A percentile compares a stretch with the other conserved stretches of the same genome.
These are phyloP conservation scores for Perca flavescens DNA, from an alignment of 2,113 vertebrate species.

Conservation along the genomic window DNA sequence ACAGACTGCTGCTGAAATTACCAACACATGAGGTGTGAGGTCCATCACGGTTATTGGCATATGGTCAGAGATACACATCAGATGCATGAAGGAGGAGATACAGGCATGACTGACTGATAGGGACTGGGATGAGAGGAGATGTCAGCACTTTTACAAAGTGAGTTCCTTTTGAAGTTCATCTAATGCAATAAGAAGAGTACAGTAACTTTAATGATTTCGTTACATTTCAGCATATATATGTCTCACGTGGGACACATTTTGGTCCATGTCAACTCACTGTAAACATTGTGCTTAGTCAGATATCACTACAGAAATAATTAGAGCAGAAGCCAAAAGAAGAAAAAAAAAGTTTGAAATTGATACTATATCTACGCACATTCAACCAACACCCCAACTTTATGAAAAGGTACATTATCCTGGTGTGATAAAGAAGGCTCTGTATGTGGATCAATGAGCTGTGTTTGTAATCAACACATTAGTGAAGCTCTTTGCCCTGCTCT, in stretches of 20 bases:
- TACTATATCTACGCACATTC: constrained; percentile 60
- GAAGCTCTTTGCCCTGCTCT: constrained; percentile 24
- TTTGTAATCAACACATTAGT: constrained; percentile 67
- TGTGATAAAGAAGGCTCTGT: constrained; percentile 70
- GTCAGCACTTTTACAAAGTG: constrained; percentile 2
- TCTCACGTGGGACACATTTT: constrained; percentile 22
- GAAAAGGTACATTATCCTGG: constrained; percentile 68
- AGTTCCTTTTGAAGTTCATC: constrained; percentile 3
- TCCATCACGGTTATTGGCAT: constrained; percentile 45
- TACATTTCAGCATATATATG: not conserved
- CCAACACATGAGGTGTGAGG: constrained; percentile 50
- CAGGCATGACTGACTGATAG: not conserved
- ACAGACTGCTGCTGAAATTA: constrained; percentile 65
- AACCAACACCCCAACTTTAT: constrained; percentile 37
- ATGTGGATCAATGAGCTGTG: constrained; percentile 72
- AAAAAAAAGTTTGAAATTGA: constrained; percentile 44
- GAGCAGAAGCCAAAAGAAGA: constrained; percentile 25
- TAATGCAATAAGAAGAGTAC: not conserved
- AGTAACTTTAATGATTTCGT: constrained; percentile 14
- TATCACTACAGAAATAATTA: constrained; percentile 13
- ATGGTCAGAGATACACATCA: constrained; percentile 50
- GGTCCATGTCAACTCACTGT: constrained; percentile 1
- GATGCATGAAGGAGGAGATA: constrained; percentile 10
- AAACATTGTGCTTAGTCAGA: not conserved
- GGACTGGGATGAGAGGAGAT: constrained; percentile 19